A percentile compares a stretch with the other conserved stretches of the same genome.
phyloP scores from a whole-genome alignment of 2,888 invertebrate species.

The Chrysodeixis includens region DNA sequence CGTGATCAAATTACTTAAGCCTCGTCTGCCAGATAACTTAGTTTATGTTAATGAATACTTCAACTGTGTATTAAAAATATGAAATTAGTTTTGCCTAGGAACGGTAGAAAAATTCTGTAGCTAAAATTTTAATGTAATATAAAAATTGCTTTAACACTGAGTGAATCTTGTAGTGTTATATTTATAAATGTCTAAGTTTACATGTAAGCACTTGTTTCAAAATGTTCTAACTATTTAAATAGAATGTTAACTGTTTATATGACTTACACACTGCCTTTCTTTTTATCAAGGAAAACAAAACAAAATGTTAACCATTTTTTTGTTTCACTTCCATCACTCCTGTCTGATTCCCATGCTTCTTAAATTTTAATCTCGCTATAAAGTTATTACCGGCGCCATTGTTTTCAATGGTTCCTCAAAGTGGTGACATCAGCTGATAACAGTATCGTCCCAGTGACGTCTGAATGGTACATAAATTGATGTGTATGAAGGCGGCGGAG shows the following conservation, averaged over 20 bases:
- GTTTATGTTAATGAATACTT: constrained; percentile 3
- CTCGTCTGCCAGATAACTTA: not conserved
- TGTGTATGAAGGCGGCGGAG: not conserved
- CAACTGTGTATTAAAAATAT: not conserved
- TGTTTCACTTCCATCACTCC: no score
- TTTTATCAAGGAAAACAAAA: no score
- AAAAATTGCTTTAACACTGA: not conserved
- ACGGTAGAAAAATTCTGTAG: not conserved
- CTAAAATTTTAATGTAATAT: not conserved
- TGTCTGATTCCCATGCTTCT: no score
- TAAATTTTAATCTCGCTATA: no score
- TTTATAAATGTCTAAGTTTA: no score
- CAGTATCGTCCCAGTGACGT: not conserved
- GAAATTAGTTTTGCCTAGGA: not conserved
- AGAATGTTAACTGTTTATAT: no score
- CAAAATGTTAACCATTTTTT: no score
- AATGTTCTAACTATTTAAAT: no score
- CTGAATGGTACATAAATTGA: not conserved
- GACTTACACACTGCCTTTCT: no score
- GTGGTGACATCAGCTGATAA: not conserved
- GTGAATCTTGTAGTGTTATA: no score
- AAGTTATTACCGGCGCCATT: no score
- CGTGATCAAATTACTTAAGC: constrained; percentile 6
- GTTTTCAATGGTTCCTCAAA: not conserved
- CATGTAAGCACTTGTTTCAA: no score